Base-by-base conservation (phyloP, 2,797 vertebrate species). In the Pseudochaenichthys georgianus region DNA sequence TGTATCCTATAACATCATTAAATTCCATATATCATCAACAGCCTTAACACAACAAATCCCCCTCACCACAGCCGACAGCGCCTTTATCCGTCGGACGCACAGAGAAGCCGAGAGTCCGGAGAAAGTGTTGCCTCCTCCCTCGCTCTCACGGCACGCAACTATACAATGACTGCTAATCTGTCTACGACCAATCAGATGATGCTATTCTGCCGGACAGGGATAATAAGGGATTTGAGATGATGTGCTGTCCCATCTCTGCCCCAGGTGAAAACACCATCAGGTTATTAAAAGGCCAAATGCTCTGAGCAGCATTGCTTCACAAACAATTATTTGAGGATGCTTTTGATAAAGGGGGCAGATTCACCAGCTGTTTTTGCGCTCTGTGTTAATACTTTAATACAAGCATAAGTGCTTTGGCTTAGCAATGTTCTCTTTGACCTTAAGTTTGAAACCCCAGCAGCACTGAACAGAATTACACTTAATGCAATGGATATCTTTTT, bases 121-220 rank as follows among this genome's bases (percentile, higher is more conserved):
- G 57, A 78, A 77, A 86, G 70, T 70, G 23, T 64, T 3, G 34
- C 84, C 64, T 71, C 77, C 68, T 64, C 55, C 69, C 82, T 77
- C 73, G 59, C 81, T 75, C 73, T 61, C 47, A 13, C 10, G 15
- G 73, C 78, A 61, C 3, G 19, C 70, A 79, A 79, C 87, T 86
- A 85, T 74, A 90, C 80, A 85, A 85, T 73, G 67, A 82, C 83
- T 73, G 78, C 73, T 90, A 90, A 90, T 92, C 88, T 84, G 67
- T 12, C 46, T 45, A 64, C 16, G 75, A 86, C 93, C 91, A 93
- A 93, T 93, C 91, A 81, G 50, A 68, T 3, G 57, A 61, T 4
- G 15, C 50, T 1, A 46, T 73, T 76, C 68, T 57, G 48, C 64
- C 45, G 74, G 73, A 75, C 17, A 21, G 43, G 72, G 50, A 74